Conservation (phyloP, 2,113 vertebrate species). For the Calyptommatus sinebrachiatus region DNA sequence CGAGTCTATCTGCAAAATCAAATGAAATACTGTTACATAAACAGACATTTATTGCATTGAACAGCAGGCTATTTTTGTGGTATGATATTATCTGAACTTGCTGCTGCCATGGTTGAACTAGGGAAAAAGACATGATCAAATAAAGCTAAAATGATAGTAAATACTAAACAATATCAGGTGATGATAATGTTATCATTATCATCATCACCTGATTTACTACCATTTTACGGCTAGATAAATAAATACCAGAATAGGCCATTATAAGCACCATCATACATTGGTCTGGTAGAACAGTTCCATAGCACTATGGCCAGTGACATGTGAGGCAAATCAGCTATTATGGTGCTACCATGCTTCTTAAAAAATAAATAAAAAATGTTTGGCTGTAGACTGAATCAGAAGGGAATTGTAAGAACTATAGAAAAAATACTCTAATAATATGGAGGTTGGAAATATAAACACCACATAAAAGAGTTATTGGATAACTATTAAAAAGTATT, state of each 20-base stretch:
- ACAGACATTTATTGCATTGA: background rate
- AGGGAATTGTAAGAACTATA: slow-evolving; percentile 5
- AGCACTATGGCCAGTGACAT: too few relatives aligned
- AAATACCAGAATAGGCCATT: too few relatives aligned
- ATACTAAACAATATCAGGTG: too few relatives aligned
- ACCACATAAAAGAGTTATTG: background rate
- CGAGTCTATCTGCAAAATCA: background rate
- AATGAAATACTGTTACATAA: slow-evolving; percentile 4
- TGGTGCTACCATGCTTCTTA: too few relatives aligned
- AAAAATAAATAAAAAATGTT: too few relatives aligned
- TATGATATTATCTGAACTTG: slow-evolving; percentile 1
- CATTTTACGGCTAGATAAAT: too few relatives aligned
- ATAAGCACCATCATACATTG: too few relatives aligned
- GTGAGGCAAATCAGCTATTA: too few relatives aligned
- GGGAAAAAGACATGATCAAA: background rate
- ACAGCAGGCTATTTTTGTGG: slow-evolving; percentile 5
- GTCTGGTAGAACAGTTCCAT: too few relatives aligned
- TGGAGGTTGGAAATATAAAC: background rate
- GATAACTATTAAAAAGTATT: background rate
- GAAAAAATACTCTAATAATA: background rate
- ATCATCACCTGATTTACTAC: too few relatives aligned
- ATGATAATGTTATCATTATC: too few relatives aligned
- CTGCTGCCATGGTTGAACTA: background rate
- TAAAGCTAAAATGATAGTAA: background rate
- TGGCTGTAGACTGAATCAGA: background rate